These are phyloP conservation scores for Larimichthys crocea DNA, from an alignment of 2,113 vertebrate genomes.

Conservation along the genomic window DNA sequence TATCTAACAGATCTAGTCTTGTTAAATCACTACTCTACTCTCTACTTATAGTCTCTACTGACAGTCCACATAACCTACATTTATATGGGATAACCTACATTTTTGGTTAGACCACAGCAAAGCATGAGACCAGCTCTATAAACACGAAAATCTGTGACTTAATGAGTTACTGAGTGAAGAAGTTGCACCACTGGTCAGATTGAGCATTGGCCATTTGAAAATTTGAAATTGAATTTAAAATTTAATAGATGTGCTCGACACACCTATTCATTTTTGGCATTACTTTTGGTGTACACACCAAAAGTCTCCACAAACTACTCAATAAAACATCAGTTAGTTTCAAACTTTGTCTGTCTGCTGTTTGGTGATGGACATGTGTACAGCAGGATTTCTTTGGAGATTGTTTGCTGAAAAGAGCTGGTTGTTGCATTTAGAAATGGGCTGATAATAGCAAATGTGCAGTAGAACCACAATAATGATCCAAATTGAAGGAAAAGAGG, in stretches of 20 bases:
- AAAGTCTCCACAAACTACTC: too few species aligned
- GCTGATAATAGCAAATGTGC: background rate
- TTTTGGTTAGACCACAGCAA: background rate
- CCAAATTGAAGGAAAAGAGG: too few species aligned
- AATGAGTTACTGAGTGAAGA: too few species aligned
- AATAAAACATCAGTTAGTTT: background rate
- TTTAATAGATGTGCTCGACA: too few species aligned
- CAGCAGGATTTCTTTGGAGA: background rate
- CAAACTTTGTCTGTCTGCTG: background rate
- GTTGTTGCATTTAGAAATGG: background rate
- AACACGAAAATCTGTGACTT: too few species aligned
- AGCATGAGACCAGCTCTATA: too few species aligned
- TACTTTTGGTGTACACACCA: too few species aligned
- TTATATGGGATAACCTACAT: background rate
- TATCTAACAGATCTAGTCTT: background rate
- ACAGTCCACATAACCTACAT: background rate
- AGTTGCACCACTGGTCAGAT: too few species aligned
- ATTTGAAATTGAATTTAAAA: too few species aligned
- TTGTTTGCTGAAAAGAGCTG: background rate
- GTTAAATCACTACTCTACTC: too few species aligned
- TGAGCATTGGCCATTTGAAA: too few species aligned
- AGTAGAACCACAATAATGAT: conserved; percentile 13
- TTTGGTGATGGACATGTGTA: background rate
- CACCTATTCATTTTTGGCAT: too few species aligned
- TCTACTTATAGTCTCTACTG: background rate